A percentile compares a stretch with the other conserved stretches of the same genome.
phyloP scores from a whole-genome alignment of 2,797 vertebrate species.

The Phoeniculus purpureus region DNA sequence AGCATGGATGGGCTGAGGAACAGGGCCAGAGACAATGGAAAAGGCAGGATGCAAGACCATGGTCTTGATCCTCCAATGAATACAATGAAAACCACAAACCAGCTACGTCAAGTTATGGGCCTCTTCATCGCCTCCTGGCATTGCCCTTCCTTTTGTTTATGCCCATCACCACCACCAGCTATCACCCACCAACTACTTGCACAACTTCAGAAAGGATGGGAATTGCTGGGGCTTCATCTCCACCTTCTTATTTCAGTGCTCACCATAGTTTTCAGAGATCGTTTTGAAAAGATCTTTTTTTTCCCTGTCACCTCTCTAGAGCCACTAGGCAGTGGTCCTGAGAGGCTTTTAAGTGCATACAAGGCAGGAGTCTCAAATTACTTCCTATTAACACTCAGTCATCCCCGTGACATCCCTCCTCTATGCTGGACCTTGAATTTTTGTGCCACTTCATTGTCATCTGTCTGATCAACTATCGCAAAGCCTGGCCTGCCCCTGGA shows the following conservation, averaged over 20 bases:
- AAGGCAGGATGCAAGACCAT: not conserved
- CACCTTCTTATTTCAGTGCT: not conserved
- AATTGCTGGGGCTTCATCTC: not conserved
- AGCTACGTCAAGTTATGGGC: not conserved
- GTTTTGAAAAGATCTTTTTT: not conserved
- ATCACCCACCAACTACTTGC: not conserved
- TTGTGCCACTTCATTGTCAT: not conserved
- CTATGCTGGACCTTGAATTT: not conserved
- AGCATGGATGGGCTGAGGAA: not conserved
- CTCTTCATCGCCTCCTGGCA: not conserved
- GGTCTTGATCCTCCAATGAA: not conserved
- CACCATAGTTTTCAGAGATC: not conserved
- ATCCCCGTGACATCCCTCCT: not conserved
- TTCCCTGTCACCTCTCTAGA: not conserved
- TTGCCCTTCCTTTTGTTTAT: not conserved
- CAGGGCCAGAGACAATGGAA: not conserved
- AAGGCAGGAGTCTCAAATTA: not conserved
- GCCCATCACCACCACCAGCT: not conserved
- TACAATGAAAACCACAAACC: not conserved
- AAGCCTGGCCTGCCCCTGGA: not conserved
- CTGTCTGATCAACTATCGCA: not conserved
- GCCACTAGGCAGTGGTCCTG: not conserved
- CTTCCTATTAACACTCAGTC: not conserved
- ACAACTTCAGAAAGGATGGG: not conserved
- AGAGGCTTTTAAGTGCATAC: not conserved